A percentile compares a stretch with the other conserved stretches of the same genome.
These are phyloP conservation scores for Alloplasta piceator DNA, from an alignment of 2,888 invertebrate species.

Conservation along the genomic window DNA sequence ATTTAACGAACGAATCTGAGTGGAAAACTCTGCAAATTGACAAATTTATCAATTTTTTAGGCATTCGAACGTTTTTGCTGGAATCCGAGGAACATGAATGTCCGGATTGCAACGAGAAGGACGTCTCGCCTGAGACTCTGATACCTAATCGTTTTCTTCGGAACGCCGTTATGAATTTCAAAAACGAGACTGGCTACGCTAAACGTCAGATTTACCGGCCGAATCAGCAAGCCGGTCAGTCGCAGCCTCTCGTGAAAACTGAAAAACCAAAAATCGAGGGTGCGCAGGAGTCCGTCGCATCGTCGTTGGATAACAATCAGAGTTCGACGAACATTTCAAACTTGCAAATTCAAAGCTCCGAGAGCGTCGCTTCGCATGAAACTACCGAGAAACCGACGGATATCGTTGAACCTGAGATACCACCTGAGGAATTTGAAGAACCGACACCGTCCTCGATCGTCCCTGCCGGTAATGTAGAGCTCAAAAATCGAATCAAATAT, in stretches of 20 bases:
- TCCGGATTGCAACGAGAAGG: conserved; percentile 96
- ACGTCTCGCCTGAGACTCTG: conserved; percentile 95
- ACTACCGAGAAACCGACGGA: conserved; percentile 24
- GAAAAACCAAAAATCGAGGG: conserved; percentile 60
- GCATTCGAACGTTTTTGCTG: conserved; percentile 93
- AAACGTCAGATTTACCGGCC: conserved; percentile 83
- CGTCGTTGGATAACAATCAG: conserved; percentile 38
- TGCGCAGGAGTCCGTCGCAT: conserved; percentile 2
- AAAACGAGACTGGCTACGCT: conserved; percentile 95
- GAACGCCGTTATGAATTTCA: conserved; percentile 94
- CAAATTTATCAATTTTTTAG: conserved; percentile 82
- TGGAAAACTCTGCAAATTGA: too few species aligned
- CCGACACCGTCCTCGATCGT: conserved; percentile 24
- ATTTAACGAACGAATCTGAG: too few species aligned
- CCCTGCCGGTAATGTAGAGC: conserved; percentile 48
- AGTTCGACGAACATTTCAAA: not conserved
- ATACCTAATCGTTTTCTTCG: conserved; percentile 96
- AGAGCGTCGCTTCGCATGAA: conserved; percentile 20
- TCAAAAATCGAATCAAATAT: not conserved
- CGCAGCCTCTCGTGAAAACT: conserved; percentile 42
- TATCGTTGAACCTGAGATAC: conserved; percentile 11
- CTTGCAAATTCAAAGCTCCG: not conserved
- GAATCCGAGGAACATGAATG: conserved; percentile 98
- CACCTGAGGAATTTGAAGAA: conserved; percentile 41
- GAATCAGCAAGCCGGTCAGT: conserved; percentile 43